These are phyloP conservation scores for Oceanites oceanicus DNA, from an alignment of 2,113 vertebrate species.

Conservation along the genomic window DNA sequence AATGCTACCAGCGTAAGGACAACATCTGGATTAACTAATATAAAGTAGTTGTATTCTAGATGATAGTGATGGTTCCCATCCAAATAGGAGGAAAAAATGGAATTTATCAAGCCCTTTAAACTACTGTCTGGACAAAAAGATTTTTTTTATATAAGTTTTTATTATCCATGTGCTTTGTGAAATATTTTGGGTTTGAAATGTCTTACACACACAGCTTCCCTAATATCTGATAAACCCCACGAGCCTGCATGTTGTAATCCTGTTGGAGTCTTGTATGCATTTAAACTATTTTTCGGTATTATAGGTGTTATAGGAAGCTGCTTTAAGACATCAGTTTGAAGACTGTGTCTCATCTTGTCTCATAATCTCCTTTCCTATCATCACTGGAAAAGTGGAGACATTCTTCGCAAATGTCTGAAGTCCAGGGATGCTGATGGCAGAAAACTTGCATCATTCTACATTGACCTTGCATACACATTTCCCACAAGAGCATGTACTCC, in stretches of 20 bases:
- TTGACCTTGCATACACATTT: rapidly evolving
- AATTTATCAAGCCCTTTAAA: neutral
- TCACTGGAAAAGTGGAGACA: neutral
- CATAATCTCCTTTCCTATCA: neutral
- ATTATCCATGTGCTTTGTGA: neutral
- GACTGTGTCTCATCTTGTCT: neutral
- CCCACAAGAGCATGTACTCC: neutral
- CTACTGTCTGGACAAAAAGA: neutral
- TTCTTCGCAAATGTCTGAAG: neutral
- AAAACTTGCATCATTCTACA: neutral
- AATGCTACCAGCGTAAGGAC: neutral
- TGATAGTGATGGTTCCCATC: neutral
- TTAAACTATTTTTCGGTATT: neutral
- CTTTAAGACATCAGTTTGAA: neutral
- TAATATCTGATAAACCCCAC: neutral
- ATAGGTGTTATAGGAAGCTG: neutral
- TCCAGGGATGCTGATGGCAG: neutral
- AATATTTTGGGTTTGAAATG: neutral
- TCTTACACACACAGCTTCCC: neutral
- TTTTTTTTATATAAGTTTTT: neutral
- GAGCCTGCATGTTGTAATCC: neutral
- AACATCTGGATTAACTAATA: neutral
- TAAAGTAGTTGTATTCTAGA: neutral
- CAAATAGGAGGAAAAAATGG: neutral
- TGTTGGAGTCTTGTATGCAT: neutral